Percentiles rank a stretch among this genome's conserved stretches.
These are phyloP conservation scores for Achroia grisella DNA, from an alignment of 1,140 invertebrate species.

Conservation along the genomic window DNA sequence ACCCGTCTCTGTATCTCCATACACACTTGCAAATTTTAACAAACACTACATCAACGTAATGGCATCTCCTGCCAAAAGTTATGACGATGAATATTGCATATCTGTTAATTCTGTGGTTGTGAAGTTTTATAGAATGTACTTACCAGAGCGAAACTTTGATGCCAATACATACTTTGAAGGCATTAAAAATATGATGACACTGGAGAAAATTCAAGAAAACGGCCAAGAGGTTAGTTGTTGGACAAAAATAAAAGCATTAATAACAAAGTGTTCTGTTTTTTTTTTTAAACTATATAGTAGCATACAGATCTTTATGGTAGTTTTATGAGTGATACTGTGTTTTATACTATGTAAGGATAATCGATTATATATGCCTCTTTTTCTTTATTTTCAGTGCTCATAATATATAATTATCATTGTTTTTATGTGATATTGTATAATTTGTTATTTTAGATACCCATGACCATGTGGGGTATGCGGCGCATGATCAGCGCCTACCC, in stretches of 20 bases:
- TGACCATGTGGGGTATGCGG: slow-evolving; percentile 32
- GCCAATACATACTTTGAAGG: slow-evolving; percentile 76
- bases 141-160: slow-evolving; percentile 75
- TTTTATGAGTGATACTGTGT: too few relatives aligned
- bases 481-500: slow-evolving; percentile 76
- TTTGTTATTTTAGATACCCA: slow-evolving; percentile 31
- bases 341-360: too few relatives aligned
- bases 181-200: slow-evolving; percentile 78
- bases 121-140: slow-evolving; percentile 78
- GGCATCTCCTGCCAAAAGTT: slow-evolving; percentile 73
- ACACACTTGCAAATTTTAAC: slow-evolving; percentile 70
- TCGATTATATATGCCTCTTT: slow-evolving; percentile 6
- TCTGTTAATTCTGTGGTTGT: slow-evolving; percentile 65
- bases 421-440: too few relatives aligned
- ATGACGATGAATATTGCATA: slow-evolving; percentile 21
- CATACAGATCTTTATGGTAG: too few relatives aligned
- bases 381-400: too few relatives aligned
- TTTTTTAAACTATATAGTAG: too few relatives aligned
- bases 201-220: slow-evolving; percentile 72
- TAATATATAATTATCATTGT: too few relatives aligned
- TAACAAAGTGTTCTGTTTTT: too few relatives aligned
- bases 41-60: slow-evolving; percentile 75
- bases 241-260: too few relatives aligned
- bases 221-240: slow-evolving; percentile 73
- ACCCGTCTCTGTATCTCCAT: slow-evolving; percentile 78